Evolutionary conservation across 2,888 invertebrate genomes (phyloP), one percentile per base, ranked within the genome.

Genomic region (Crioceris asparagi): DNA sequence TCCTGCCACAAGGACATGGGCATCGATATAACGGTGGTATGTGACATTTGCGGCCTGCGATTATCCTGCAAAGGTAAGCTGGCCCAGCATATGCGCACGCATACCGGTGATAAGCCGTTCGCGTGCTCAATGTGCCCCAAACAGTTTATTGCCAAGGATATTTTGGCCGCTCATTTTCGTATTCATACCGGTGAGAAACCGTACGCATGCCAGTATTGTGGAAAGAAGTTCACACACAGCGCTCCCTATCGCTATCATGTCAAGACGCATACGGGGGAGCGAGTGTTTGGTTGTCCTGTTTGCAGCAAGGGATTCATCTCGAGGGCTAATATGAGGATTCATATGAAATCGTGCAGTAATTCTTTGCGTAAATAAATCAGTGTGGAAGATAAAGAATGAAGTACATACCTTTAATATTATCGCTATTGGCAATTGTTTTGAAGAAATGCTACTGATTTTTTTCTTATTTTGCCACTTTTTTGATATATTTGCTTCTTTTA

Each of bases 51-150:
- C 35, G 61, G 60, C 3, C 57, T 57, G 43, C 44, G 53, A 17
- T 53, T 58, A n/a, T 53, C 53, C 1, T 55, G 54, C 29, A 52
- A 49, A 26, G 53, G 51, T 18, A 50, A 74, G 59, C 59, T 74
- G 45, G 70, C 69, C 15, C 57, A 44, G 17, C 49, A 49, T 25
- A 14, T 43, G n/a, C 31, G 46, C 10, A 45, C 47, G 1, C 49
- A 49, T 32, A 47, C 49, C 1, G 47, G 46, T 2, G 45, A 50
- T 14, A 42, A 43, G 23, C 48, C 48, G 6, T 46, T 72, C 41
- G 38, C 38, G n/a, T 47, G 47, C 18, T 14, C 29, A 3, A 19
- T 40, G 16, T 47, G 47, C 29, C 43, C 42, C 4, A 47, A 47
- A 17, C 25, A 27, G 17, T 47, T 44, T 29, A 47, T 44, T 25